These are phyloP conservation scores for Petrocephalus microphthalmus DNA, from an alignment of 2,113 vertebrate genomes.

Conservation along the genomic window DNA sequence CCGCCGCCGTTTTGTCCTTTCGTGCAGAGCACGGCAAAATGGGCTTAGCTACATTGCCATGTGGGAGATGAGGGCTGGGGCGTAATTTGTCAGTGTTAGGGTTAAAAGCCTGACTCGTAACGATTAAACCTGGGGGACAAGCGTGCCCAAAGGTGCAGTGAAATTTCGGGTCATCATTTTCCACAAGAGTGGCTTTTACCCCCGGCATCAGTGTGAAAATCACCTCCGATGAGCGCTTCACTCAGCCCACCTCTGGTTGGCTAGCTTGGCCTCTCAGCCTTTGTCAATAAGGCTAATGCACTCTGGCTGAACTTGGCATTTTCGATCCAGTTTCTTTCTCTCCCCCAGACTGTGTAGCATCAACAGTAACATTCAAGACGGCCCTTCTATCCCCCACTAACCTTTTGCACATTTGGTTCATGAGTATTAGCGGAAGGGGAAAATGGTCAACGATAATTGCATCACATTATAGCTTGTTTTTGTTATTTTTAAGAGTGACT, in stretches of 20 bases:
- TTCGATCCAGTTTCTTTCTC: neutral
- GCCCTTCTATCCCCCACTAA: neutral
- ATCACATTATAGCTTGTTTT: constrained; percentile 14
- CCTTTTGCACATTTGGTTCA: constrained; percentile 4
- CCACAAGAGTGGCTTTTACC: neutral
- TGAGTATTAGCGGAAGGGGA: neutral
- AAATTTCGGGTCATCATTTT: neutral
- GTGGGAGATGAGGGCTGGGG: neutral
- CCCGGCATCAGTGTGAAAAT: neutral
- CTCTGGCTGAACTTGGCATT: neutral
- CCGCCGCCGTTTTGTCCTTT: neutral
- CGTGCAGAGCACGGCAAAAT: neutral
- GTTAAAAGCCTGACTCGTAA: neutral
- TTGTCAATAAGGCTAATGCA: neutral
- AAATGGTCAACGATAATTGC: constrained; percentile 12
- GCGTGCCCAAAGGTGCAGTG: neutral
- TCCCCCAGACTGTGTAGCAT: neutral
- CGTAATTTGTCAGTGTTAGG: neutral
- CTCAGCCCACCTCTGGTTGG: neutral
- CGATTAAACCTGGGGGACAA: neutral
- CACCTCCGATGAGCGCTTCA: neutral
- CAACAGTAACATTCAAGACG: neutral
- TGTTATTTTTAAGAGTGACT: constrained; percentile 13
- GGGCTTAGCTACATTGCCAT: neutral
- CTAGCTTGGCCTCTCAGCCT: neutral